Evolutionary conservation across 2,888 invertebrate species (phyloP), one percentile per base, ranked within the genome.

Genomic region (Phlogophora meticulosa): DNA sequence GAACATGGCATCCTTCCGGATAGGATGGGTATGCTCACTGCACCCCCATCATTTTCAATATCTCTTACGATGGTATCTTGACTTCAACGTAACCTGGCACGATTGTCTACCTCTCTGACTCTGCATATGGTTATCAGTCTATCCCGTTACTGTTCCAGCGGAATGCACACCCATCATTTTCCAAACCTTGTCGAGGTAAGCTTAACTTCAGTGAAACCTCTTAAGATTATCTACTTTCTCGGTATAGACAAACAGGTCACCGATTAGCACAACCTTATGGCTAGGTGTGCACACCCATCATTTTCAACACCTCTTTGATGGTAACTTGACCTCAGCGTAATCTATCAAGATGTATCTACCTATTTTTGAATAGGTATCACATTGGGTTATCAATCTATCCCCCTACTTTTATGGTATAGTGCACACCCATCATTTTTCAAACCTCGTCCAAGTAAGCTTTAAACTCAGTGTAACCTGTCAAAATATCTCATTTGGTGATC

Each of bases 241-340:
- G 1, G 38, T n/a, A 24, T 28, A 17, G n/a, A n/a, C n/a, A n/a
- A n/a, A n/a, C n/a, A n/a, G n/a, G 7, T 53, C 11, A 36, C 38
- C 7, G 7, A 49, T 4, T 11, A 1, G 13, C 1, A 7, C 2
- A 28, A 42, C 4, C 15, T 11, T 55, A 3, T 3, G 10, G 7
- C n/a, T 36, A 4, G 7, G 13, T 3, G 38, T 42, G 34, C 5
- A 10, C 70, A 52, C 65, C 46, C 57, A 72, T 72, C 58, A 5
- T 46, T 36, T 51, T 64, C 22, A 9, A 34, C 32, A n/a, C 46
- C 51, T 57, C 42, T 4, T 2, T 4, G 3, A 22, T 5, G 36
- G 22, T 46, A 22, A 36, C 45, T 51, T 43, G 34, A 53, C 57
- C 2, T 53, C 32, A 11, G 20, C 15, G 4, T 1, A 1, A 17